A percentile compares a stretch with the other conserved stretches of the same genome.
phyloP scores from a whole-genome alignment of 1,140 invertebrate genomes.

The Scaptomyza montana region DNA sequence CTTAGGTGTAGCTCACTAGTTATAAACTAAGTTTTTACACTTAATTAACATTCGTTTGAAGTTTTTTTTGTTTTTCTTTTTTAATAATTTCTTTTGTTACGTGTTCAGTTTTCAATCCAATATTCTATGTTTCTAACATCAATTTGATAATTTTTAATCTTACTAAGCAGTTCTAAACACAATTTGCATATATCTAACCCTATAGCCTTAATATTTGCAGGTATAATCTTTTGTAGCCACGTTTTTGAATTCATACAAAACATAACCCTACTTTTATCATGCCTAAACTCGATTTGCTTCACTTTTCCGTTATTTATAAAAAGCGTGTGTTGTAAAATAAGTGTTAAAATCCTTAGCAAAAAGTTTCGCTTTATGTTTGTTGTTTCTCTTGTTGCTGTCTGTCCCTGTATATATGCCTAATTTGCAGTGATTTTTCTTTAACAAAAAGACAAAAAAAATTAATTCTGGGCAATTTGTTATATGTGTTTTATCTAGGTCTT shows the following conservation, averaged over 20 bases:
- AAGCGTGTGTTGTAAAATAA: slow-evolving; percentile 67
- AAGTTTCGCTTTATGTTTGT: slow-evolving; percentile 47
- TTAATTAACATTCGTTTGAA: slow-evolving; percentile 53
- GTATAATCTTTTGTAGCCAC: no score
- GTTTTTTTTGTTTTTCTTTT: no score
- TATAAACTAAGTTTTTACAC: slow-evolving; percentile 42
- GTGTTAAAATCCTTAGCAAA: slow-evolving; percentile 70
- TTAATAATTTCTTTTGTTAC: not conserved
- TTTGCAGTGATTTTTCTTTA: slow-evolving; percentile 4
- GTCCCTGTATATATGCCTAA: slow-evolving; percentile 67
- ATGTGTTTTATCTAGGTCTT: slow-evolving; percentile 19
- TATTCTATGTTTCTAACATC: slow-evolving; percentile 15
- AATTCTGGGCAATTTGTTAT: slow-evolving; percentile 14
- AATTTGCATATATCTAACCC: slow-evolving; percentile 8
- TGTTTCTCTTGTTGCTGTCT: slow-evolving; percentile 33
- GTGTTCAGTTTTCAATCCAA: not conserved
- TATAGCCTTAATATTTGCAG: not conserved
- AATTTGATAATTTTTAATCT: not conserved
- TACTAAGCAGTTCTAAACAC: slow-evolving; percentile 12
- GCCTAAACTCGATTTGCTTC: slow-evolving; percentile 6
- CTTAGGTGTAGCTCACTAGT: slow-evolving; percentile 45
- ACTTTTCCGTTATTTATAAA: slow-evolving; percentile 30
- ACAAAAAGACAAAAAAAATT: not conserved
- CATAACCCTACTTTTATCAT: not conserved
- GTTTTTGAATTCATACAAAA: not conserved